Conservation (phyloP, 2,113 vertebrate genomes). For the Dermatemys mawii region DNA sequence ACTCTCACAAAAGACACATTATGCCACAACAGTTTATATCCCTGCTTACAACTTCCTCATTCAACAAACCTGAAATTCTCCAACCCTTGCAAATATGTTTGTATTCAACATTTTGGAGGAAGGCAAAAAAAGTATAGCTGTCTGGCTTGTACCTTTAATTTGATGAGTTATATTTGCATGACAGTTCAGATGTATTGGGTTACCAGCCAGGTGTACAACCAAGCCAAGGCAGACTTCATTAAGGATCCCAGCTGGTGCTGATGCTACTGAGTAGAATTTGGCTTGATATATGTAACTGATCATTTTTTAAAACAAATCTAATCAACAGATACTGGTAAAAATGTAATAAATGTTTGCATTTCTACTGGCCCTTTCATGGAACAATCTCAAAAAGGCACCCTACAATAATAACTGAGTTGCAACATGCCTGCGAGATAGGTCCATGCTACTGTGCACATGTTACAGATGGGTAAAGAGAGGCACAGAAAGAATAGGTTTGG, state of each 20-base stretch:
- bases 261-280: neutral
- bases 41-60: neutral
- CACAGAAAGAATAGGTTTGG: neutral
- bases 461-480: neutral
- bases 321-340: neutral
- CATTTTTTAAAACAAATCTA: neutral
- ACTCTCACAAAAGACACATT: neutral
- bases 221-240: neutral
- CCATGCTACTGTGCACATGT: neutral
- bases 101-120: neutral
- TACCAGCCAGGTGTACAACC: neutral
- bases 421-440: neutral
- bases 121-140: neutral
- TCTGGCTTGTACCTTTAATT: neutral
- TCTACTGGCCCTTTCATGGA: neutral
- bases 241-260: neutral
- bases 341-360: neutral
- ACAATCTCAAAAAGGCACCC: neutral
- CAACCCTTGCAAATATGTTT: neutral
- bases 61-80: neutral
- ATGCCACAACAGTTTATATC: neutral
- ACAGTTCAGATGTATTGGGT: neutral
- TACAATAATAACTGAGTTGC: neutral
- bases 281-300: neutral
- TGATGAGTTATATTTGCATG: neutral